Base-by-base conservation (phyloP, 2,888 invertebrate species). In the Limnephilus rhombicus region DNA sequence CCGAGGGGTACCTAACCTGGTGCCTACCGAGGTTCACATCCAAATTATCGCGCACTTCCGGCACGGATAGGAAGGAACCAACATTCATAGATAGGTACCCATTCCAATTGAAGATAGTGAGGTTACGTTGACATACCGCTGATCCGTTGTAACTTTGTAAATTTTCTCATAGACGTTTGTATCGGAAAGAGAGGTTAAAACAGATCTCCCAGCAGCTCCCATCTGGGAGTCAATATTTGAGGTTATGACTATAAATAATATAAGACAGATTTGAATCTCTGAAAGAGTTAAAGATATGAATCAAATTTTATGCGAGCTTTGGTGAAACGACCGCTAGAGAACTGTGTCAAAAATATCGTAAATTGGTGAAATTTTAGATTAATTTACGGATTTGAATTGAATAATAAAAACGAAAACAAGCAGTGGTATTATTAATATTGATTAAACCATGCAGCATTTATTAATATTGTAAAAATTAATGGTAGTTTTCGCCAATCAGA, bases 11-110 rank as follows among this genome's bases (percentile, higher is more conserved):
- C 37, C 53, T 68, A 68, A 18, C 53, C 7, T 15, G 18, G 53
- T 24, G 31, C 37, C 53, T 68, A 68, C 53, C 53, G 4, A 18
- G 53, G 53, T 24, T 68, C 88, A 88, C 68, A 87, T 29, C 87
- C 87, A 87, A 87, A 87, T 53, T 87, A 87, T 53, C 88, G 80
- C 80, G 68, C 68, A 68, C 88, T 88, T 88, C 88, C 88, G 68
- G 88, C 88, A 24, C 24, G 34, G 29, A 15, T 37, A 34, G 29
- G 86, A 15, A 68, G 88, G 53, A 53, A 53, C 49, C 24, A 68
- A 24, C 68, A 68, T 68, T 68, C 9, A 68, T 24, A 68, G 24
- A 15, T 53, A 53, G 53, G 68, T 68, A 68, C 68, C 24, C n/a
- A 68, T 68, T 18, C 68, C 24, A 68, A 24, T 18, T 68, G 68